Evolutionary conservation across 2,888 invertebrate genomes (phyloP), one percentile per base, ranked within the genome.

Genomic region (Ectemnius lituratus): DNA sequence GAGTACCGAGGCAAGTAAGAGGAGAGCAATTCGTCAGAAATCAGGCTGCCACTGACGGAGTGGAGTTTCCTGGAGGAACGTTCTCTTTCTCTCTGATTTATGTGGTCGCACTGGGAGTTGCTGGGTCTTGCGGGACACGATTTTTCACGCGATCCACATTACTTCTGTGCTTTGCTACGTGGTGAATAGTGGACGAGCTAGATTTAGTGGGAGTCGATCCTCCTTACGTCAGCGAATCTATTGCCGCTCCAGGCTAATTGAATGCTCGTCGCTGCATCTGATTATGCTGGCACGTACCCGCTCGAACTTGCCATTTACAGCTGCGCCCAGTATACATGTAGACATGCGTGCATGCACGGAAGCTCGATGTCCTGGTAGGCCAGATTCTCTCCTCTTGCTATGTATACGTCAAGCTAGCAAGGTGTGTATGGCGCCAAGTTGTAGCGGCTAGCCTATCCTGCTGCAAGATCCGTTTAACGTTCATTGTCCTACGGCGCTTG

Each of bases 201-300:
- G 23, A 78, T 73, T 67, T 60, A 58, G 62, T 28, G 45, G 60
- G n/a, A 46, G 11, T 11, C 67, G 56, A 62, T 52, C 49, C 49
- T 73, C 70, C 62, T 79, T 68, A 62, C 71, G 23, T 64, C 20
- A 37, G 4, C 67, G 67, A 83, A 75, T 69, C 75, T 72, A 79
- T 76, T 74, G 72, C 57, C 62, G 68, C 59, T 65, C 23, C 64
- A 62, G 70, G 74, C 66, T 85, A 84, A 85, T 84, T 83, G 85
- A 84, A 82, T 72, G 80, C 79, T 83, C 79, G 80, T 84, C 77
- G 80, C 84, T 83, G 85, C 80, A 85, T 84, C 83, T 83, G 82
- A 84, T 84, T 84, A 83, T 71, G 61, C 64, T 27, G 20, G 67
- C 73, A 70, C 67, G 71, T 68, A 70, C 69, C 56, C 61, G 49